Evolutionary conservation across 2,113 vertebrate genomes (phyloP).

Genomic region (Seriola quinqueradiata): DNA sequence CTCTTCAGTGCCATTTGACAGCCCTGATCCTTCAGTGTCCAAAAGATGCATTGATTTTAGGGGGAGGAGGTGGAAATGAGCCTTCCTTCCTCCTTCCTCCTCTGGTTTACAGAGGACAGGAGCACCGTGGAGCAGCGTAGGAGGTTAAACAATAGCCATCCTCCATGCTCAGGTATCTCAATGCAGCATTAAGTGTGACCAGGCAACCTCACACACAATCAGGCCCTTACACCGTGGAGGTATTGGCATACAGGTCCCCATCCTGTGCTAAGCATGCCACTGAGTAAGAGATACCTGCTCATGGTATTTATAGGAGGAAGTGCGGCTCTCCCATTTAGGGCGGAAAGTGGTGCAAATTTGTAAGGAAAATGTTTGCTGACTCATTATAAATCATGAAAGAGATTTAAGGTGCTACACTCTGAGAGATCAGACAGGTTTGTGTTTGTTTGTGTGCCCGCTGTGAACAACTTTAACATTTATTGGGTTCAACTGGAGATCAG

Average conservation of each 20-base stretch:
- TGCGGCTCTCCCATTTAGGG: slow-evolving; percentile 55
- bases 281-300: slow-evolving; percentile 76
- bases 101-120: slow-evolving; percentile 55
- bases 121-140: slow-evolving; percentile 53
- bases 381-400: slow-evolving; percentile 69
- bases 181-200: slow-evolving; percentile 77
- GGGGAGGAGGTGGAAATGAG: slow-evolving; percentile 52
- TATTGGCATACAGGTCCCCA: slow-evolving; percentile 76
- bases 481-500: slow-evolving; percentile 51
- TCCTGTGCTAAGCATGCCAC: slow-evolving; percentile 71
- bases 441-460: slow-evolving; percentile 70
- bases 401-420: slow-evolving; percentile 55
- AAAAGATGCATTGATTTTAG: slow-evolving; percentile 71
- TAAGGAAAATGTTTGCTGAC: slow-evolving; percentile 80
- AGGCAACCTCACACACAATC: slow-evolving; percentile 75
- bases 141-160: slow-evolving; percentile 65
- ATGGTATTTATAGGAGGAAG: slow-evolving; percentile 79
- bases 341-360: slow-evolving; percentile 68
- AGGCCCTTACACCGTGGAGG: slow-evolving; percentile 67
- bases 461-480: slow-evolving; percentile 74
- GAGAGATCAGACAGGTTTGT: slow-evolving; percentile 62
- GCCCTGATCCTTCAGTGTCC: slow-evolving; percentile 56
- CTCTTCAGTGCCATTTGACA: slow-evolving; percentile 72
- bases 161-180: slow-evolving; percentile 73
- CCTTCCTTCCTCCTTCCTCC: slow-evolving; percentile 44